A percentile compares a stretch with the other conserved stretches of the same genome.
These are phyloP conservation scores for Varroa destructor DNA, from an alignment of 1,140 invertebrate species.

Conservation along the genomic window DNA sequence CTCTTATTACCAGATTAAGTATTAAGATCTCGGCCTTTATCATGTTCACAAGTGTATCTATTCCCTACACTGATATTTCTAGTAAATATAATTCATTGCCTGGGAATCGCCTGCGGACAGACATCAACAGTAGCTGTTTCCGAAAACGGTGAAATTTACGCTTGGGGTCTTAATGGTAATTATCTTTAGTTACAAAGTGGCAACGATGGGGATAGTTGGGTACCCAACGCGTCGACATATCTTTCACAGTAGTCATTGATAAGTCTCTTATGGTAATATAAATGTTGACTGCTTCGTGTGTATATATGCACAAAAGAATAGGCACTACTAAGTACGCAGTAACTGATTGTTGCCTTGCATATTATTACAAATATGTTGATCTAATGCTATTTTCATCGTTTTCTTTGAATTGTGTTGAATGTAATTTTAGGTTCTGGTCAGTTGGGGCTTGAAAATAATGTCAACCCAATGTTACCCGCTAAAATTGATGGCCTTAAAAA, in stretches of 20 bases:
- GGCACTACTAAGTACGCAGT: neutral
- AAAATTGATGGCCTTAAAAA: conserved; percentile 44
- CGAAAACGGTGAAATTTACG: conserved; percentile 49
- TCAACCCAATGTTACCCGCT: conserved; percentile 49
- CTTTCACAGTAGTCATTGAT: no score
- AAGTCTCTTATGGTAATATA: no score
- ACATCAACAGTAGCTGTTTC: conserved; percentile 45
- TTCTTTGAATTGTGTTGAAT: neutral
- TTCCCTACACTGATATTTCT: no score
- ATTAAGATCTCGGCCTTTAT: neutral
- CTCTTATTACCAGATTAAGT: neutral
- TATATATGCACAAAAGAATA: no score
- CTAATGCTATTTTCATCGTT: neutral
- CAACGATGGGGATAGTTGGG: no score
- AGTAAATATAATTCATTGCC: conserved; percentile 34
- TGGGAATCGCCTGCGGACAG: conserved; percentile 51
- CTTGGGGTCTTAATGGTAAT: conserved; percentile 13
- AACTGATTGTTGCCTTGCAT: neutral
- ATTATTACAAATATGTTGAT: no score
- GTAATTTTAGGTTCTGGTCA: conserved; percentile 46
- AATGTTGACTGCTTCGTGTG: no score
- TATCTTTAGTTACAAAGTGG: no score
- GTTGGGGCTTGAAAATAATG: conserved; percentile 51
- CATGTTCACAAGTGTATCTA: neutral
- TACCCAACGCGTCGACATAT: no score